Base-by-base conservation (phyloP, 2,113 vertebrate genomes). In the Onychorhynchus coronatus region DNA sequence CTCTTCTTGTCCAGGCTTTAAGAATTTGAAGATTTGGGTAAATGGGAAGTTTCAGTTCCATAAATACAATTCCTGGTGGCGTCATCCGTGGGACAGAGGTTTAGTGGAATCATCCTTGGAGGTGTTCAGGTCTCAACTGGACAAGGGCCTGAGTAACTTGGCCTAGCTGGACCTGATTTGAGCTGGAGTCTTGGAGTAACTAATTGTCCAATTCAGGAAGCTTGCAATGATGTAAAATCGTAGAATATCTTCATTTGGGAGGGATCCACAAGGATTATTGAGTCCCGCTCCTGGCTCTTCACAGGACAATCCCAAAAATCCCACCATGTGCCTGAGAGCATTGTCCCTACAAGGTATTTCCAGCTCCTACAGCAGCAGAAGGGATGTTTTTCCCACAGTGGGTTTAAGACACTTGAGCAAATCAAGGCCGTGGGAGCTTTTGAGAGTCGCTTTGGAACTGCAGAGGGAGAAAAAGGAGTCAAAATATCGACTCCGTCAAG, bases 161-260 rank as follows among this genome's bases (percentile, higher is more conserved):
- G 33, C 41, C 21, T 50, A 14, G 28, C 20, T 81, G 71, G 47
- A 56, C 22, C 23, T 67, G 19, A 12, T 77, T 67, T 42, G 31
- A 72, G 35, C 12, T 0, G 0, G 0, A 9, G 0, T 0, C 11
- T 73, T n/a, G 71, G 23, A 77, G 23, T 4, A 47, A 42, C 23
- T 49, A 14, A 25, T 49, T 61, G 35, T 37, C n/a, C 22, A 35
- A 37, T 15, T 35, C n/a, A 37, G 58, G 21, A 21, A 55, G 53
- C 30, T 33, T 55, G 11, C 18, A 33, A 56, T 12, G 31, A 17
- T 61, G 35, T 25, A 37, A 25, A 25, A 37, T 37, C 58, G 15
- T 24, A 14, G 35, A n/a, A 35, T 58, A 24, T 61, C 58, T n/a
- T 25, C 22, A 59, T n/a, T 9, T 59, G 58, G n/a, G 25, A 59